phyloP scores from a whole-genome alignment of 2,113 vertebrate species.

The Mesocricetus auratus region DNA sequence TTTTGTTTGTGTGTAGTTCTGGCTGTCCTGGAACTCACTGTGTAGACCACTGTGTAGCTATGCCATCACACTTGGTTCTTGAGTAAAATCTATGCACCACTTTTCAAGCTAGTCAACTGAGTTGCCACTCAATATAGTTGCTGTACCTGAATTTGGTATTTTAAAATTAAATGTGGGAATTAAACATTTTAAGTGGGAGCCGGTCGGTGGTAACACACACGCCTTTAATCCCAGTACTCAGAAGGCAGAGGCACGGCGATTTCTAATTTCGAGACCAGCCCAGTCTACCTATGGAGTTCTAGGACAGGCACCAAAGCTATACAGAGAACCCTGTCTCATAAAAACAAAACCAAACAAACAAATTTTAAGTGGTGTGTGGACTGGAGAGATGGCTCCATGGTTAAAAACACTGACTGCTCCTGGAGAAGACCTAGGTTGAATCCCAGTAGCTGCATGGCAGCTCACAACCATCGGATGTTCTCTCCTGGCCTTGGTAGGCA shows the following conservation, averaged over 20 bases:
- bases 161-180: slow-evolving; percentile 51
- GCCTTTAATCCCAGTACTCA: too few relatives aligned
- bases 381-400: not conserved
- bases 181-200: not conserved
- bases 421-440: not conserved
- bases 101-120: slow-evolving; percentile 21
- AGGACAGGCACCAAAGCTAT: too few relatives aligned
- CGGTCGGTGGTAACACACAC: too few relatives aligned
- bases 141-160: not conserved
- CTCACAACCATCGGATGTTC: not conserved
- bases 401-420: not conserved
- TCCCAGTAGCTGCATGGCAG: not conserved
- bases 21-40: not conserved
- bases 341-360: too few relatives aligned
- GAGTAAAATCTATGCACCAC: not conserved
- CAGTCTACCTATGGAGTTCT: too few relatives aligned
- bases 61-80: not conserved
- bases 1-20: not conserved
- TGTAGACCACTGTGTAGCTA: not conserved
- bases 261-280: too few relatives aligned
- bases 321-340: too few relatives aligned
- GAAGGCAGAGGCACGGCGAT: too few relatives aligned
- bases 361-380: not conserved
- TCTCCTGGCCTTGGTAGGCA: not conserved
- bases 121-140: slow-evolving; percentile 30